Conservation (phyloP, 2,888 invertebrate species). For the Allygus modestus region DNA sequence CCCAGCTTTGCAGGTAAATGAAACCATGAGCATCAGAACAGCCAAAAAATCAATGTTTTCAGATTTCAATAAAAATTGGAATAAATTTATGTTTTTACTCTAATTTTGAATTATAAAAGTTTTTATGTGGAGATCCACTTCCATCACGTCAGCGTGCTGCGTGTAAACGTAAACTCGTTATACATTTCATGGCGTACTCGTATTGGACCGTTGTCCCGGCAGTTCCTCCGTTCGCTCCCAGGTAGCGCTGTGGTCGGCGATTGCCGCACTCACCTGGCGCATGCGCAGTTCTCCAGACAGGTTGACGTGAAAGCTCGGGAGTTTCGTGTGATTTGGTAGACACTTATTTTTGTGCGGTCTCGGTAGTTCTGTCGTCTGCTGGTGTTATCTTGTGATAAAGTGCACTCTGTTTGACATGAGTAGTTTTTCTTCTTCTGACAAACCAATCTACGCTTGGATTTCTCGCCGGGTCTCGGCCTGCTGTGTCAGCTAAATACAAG, state of each 20-base stretch:
- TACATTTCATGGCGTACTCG: not conserved
- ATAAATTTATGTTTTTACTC: too few species aligned
- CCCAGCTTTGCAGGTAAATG: too few species aligned
- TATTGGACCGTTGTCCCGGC: not conserved
- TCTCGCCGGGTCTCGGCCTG: not conserved
- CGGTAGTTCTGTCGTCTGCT: conserved; percentile 31
- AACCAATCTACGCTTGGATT: not conserved
- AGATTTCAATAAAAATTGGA: too few species aligned
- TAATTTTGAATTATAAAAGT: too few species aligned
- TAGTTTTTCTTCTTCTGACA: not conserved
- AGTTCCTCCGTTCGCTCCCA: not conserved
- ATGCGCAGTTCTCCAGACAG: conserved; percentile 20
- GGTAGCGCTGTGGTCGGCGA: conserved; percentile 10
- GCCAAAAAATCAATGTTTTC: too few species aligned
- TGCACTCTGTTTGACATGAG: not conserved
- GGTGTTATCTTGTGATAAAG: not conserved
- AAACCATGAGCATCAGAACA: too few species aligned
- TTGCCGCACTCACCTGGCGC: conserved; percentile 42
- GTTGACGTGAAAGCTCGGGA: conserved; percentile 46
- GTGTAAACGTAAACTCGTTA: too few species aligned
- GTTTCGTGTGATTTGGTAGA: conserved; percentile 3
- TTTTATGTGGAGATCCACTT: too few species aligned
- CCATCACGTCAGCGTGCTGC: too few species aligned
- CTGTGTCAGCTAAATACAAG: conserved; percentile 28
- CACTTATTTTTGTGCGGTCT: conserved; percentile 47